Evolutionary conservation across 2,888 invertebrate species (phyloP), one percentile per base, ranked within the genome.

Genomic region (Mactromeris polynyma): DNA sequence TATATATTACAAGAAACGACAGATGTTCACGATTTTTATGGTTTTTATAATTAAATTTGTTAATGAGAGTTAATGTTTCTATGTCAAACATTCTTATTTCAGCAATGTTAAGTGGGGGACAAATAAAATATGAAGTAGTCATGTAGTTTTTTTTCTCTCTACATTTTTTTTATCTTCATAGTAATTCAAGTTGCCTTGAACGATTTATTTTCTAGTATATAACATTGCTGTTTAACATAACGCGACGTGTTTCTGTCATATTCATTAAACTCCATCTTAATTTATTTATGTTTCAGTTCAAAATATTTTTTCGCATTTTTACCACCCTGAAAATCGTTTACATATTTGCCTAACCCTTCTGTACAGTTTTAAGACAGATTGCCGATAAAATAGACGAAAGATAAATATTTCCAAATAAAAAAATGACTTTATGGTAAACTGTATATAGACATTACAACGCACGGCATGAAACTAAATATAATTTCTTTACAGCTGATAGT

Each of bases 41-140:
- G 36, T 78, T 84, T 84, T 51, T 84, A 51, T 84, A 84, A 84
- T 84, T 84, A 84, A 84, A 84, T 84, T 84, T 84, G 64, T 69
- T 84, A 78, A 73, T 46, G 42, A 84, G 84, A n/a, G 54, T 83
- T 78, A 84, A 84, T 78, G 78, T 77, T 33, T 36, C 36, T 38
- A 46, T 54, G 83, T 83, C 83, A 54, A 73, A 2, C 21, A 31
- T 33, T 33, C 31, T 46, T 84, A 77, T 54, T 84, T 78, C 36
- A 84, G 19, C 36, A 38, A 51, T 51, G 73, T 78, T 84, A 84
- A 73, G 38, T 77, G 54, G 78, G 69, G 78, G 64, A 38, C 11
- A 82, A 64, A 73, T 64, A 64, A 64, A 58, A n/a, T 80, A 42
- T 21, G 42, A 79, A 79, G 42, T 21, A 51, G 46, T 26, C 31